phyloP scores from a whole-genome alignment of 2,797 vertebrate species.

The Ataeniobius toweri region DNA sequence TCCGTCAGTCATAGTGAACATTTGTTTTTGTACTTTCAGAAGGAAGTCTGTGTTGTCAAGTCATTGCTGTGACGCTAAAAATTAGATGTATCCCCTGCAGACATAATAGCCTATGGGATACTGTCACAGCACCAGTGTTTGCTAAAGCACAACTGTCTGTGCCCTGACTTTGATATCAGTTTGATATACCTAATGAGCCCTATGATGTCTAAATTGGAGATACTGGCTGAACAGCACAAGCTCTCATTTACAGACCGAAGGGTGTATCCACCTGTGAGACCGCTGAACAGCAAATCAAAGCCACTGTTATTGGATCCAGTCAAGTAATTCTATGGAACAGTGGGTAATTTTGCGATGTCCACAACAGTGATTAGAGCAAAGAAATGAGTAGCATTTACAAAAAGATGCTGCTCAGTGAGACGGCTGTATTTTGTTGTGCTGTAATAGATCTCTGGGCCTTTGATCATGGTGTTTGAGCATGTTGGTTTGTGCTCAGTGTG shows the following conservation, averaged over 20 bases:
- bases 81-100: conserved; percentile 29
- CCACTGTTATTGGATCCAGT: conserved; percentile 37
- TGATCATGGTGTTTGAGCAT: conserved; percentile 49
- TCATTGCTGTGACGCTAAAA: conserved; percentile 47
- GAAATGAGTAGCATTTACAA: conserved; percentile 54
- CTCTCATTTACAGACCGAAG: conserved; percentile 68
- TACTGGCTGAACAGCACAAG: conserved; percentile 58
- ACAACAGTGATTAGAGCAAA: conserved; percentile 70
- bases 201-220: conserved; percentile 68
- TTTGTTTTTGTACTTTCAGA: not conserved
- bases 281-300: conserved; percentile 71
- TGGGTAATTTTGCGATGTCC: conserved; percentile 54
- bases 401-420: conserved; percentile 41
- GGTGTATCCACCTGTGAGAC: conserved; percentile 64
- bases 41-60: conserved; percentile 31
- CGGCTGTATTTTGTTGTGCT: conserved; percentile 45
- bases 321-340: conserved; percentile 56
- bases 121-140: conserved; percentile 25
- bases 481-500: conserved; percentile 24
- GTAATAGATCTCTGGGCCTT: conserved; percentile 41
- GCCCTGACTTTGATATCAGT: conserved; percentile 60
- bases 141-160: conserved; percentile 40
- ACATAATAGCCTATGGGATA: conserved; percentile 46
- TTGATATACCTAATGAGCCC: conserved; percentile 66
- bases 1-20: not conserved